Conservation (phyloP, 2,797 vertebrate genomes). For the Dryobates pubescens region DNA sequence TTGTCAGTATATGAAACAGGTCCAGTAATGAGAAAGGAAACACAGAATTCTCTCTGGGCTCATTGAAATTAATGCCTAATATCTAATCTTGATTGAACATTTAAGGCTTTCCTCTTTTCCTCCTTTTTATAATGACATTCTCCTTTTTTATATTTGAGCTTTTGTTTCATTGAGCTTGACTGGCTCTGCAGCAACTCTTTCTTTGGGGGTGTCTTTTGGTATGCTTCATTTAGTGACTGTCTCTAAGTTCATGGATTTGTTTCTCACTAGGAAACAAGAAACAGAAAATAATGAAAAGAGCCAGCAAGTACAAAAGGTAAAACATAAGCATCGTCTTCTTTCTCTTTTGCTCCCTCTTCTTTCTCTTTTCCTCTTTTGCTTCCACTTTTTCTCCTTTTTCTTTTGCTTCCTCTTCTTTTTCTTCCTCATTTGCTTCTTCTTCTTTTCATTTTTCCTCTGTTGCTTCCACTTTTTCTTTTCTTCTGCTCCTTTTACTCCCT, state of each 20-base stretch:
- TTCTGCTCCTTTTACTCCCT: too few relatives aligned
- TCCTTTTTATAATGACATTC: not conserved
- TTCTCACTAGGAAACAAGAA: not conserved
- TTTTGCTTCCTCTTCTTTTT: not conserved
- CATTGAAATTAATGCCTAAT: not conserved
- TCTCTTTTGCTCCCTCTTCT: not conserved
- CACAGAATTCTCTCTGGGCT: not conserved
- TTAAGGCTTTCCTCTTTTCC: not conserved
- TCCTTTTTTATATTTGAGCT: not conserved
- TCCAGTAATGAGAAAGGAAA: not conserved
- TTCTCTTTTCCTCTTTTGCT: not conserved
- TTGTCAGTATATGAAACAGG: not conserved
- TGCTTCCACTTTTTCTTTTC: too few relatives aligned
- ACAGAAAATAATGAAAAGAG: not conserved
- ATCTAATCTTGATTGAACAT: not conserved
- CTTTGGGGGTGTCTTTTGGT: not conserved
- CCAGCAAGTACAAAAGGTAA: not conserved
- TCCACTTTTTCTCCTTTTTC: fast-evolving
- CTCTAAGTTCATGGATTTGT: not conserved
- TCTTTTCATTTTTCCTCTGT: fast-evolving
- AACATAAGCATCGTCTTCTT: not conserved
- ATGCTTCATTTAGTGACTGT: not conserved
- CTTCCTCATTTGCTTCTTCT: not conserved
- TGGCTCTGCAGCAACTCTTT: not conserved
- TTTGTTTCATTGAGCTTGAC: not conserved